Conservation (phyloP, 2,797 vertebrate genomes). For the Eospalax fontanierii region DNA sequence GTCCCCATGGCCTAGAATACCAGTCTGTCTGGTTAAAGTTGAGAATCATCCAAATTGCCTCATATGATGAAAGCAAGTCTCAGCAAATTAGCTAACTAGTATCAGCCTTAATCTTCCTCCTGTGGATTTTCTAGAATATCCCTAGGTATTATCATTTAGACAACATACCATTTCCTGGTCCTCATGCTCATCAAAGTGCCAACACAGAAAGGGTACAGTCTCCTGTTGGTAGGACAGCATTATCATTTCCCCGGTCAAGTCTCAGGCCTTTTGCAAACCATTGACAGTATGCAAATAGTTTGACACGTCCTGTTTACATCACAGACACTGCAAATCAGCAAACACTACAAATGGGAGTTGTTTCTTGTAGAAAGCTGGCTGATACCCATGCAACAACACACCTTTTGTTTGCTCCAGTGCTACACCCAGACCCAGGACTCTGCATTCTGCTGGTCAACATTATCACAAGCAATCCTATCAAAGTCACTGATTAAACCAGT, state of each 20-base stretch:
- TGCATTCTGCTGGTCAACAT: background rate
- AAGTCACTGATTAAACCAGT: background rate
- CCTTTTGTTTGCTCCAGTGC: background rate
- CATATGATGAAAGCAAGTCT: constrained; percentile 19
- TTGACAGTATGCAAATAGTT: background rate
- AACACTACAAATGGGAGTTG: background rate
- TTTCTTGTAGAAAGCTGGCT: background rate
- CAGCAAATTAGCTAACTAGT: background rate
- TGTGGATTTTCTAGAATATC: constrained; percentile 16
- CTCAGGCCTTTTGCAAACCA: constrained; percentile 3
- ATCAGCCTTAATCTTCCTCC: background rate
- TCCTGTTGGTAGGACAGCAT: background rate
- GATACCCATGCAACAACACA: background rate
- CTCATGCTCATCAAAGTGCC: background rate
- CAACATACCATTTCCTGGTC: background rate
- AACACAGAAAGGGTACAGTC: background rate
- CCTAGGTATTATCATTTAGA: background rate
- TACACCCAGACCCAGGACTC: background rate
- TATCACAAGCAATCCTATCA: background rate
- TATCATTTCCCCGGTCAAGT: background rate
- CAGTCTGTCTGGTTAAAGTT: background rate
- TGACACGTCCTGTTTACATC: background rate
- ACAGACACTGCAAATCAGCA: background rate
- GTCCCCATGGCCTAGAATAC: background rate
- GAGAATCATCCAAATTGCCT: background rate